Evolutionary conservation across 2,888 invertebrate species (phyloP).

Genomic region (Orthosia gothica): DNA sequence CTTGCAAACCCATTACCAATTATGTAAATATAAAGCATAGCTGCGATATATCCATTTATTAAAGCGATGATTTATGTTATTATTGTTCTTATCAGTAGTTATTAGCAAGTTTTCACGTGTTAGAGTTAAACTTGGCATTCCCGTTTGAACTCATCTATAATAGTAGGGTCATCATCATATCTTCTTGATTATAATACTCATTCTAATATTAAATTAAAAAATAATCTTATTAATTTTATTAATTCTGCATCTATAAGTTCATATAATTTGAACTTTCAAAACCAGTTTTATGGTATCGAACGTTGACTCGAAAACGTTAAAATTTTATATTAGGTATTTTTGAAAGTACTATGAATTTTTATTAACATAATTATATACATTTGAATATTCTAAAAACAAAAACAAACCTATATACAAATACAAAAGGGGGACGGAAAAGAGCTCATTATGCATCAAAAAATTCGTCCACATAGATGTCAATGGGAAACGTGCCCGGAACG

Average conservation of each 20-base stretch:
- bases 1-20: background rate
- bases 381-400: too few species aligned
- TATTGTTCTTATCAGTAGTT: constrained; percentile 15
- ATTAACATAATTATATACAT: too few species aligned
- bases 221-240: too few species aligned
- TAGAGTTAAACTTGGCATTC: background rate
- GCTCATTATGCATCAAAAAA: too few species aligned
- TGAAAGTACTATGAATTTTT: too few species aligned
- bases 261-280: background rate
- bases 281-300: background rate
- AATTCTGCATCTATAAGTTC: background rate
- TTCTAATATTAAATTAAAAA: too few species aligned
- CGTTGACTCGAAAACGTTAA: background rate
- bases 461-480: too few species aligned
- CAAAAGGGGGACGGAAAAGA: too few species aligned
- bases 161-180: background rate
- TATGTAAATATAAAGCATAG: constrained; percentile 7
- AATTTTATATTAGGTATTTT: too few species aligned
- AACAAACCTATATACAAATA: too few species aligned
- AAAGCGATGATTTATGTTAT: background rate
- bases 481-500: too few species aligned
- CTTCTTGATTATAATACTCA: background rate
- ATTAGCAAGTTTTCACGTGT: constrained; percentile 25
- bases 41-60: constrained; percentile 2
- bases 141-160: constrained; percentile 13